Conservation (phyloP, 2,113 vertebrate genomes). For the Pomatorhinus ruficollis region DNA sequence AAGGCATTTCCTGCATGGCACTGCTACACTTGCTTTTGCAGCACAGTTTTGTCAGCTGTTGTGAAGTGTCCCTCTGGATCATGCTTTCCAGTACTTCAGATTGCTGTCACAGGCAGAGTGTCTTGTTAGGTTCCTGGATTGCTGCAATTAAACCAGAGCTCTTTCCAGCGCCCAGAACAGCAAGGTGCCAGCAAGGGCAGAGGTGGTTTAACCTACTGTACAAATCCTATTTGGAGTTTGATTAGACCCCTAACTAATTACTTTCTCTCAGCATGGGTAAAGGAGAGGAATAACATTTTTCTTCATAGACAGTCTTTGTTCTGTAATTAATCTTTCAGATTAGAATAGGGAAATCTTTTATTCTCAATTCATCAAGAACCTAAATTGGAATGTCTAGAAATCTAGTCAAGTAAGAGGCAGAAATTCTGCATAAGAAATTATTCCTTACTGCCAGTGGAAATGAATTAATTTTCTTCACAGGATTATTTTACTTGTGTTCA, state of each 20-base stretch:
- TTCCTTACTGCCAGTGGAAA: slow-evolving; percentile 20
- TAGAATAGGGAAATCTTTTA: slow-evolving; percentile 38
- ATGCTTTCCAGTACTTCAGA: neutral
- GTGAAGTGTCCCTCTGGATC: neutral
- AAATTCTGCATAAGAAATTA: slow-evolving; percentile 39
- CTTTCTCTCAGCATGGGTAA: neutral
- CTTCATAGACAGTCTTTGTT: slow-evolving; percentile 2
- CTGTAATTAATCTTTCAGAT: slow-evolving; percentile 47
- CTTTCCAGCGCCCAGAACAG: neutral
- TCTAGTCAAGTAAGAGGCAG: slow-evolving; percentile 1
- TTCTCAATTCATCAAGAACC: slow-evolving; percentile 13
- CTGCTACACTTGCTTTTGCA: neutral
- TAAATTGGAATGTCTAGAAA: slow-evolving; percentile 48
- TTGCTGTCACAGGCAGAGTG: neutral
- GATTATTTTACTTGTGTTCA: slow-evolving; percentile 2
- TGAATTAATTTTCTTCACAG: slow-evolving; percentile 22
- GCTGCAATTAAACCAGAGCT: neutral
- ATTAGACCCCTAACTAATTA: neutral
- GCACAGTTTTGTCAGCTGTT: neutral
- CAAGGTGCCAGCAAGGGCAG: neutral
- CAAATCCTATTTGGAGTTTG: neutral
- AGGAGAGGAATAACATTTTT: slow-evolving; percentile 17
- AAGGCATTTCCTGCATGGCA: neutral
- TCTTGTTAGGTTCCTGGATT: neutral
- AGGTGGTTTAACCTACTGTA: neutral